Percentiles rank a stretch among this genome's conserved stretches.
Conservation (phyloP, 2,797 vertebrate genomes). For the Bovichtus diacanthus region DNA sequence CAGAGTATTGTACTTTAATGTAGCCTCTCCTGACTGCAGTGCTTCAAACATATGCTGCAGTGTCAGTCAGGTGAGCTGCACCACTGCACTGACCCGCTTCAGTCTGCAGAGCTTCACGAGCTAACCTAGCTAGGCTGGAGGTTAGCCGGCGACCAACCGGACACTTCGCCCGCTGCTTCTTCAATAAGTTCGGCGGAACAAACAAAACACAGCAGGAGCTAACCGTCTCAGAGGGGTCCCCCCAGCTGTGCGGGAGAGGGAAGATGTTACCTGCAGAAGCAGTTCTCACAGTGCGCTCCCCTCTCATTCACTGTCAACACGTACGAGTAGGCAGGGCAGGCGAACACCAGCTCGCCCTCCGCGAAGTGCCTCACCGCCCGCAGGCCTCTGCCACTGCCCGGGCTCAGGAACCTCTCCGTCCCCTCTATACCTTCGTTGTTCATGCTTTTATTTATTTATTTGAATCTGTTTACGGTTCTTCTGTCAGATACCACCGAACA, state of each 20-base stretch:
- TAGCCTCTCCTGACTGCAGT: constrained; percentile 5
- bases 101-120: constrained; percentile 27
- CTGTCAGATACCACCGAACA: background rate
- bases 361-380: constrained; percentile 86
- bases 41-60: constrained; percentile 39
- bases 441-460: constrained; percentile 64
- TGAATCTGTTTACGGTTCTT: background rate
- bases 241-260: background rate
- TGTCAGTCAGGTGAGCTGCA: constrained; percentile 53
- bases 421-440: constrained; percentile 85
- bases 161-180: background rate
- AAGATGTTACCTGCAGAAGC: constrained; percentile 91
- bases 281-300: constrained; percentile 93
- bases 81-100: constrained; percentile 52
- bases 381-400: constrained; percentile 90
- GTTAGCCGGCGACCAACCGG: constrained; percentile 11
- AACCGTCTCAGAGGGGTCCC: background rate
- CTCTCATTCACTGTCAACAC: constrained; percentile 93
- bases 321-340: constrained; percentile 92
- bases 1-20: background rate
- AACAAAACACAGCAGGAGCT: background rate
- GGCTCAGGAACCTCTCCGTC: constrained; percentile 90
- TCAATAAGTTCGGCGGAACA: background rate
- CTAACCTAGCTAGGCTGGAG: constrained; percentile 39
- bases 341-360: constrained; percentile 92